Conservation (phyloP, 2,113 vertebrate genomes). For the Psettodes erumei region DNA sequence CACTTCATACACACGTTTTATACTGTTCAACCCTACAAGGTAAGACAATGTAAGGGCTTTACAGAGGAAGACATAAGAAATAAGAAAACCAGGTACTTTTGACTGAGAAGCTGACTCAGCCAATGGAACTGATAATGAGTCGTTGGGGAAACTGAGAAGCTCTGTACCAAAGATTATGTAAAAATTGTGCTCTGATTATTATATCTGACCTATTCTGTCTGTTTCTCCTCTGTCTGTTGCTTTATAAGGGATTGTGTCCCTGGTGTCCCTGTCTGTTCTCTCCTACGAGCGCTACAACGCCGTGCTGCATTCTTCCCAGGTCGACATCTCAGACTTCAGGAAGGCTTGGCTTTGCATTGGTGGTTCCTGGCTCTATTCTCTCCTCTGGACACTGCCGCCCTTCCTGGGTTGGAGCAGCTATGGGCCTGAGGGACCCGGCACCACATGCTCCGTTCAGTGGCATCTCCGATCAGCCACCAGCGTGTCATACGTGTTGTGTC, state of each 20-base stretch:
- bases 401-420: conserved; percentile 82
- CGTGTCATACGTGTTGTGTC: conserved; percentile 77
- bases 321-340: conserved; percentile 75
- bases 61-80: not conserved
- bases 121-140: not conserved
- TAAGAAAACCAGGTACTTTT: not conserved
- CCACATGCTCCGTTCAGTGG: conserved; percentile 79
- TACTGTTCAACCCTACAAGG: not conserved
- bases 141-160: not conserved
- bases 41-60: not conserved
- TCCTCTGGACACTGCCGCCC: conserved; percentile 78
- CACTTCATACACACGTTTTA: not conserved
- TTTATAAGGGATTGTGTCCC: conserved; percentile 77
- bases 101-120: not conserved
- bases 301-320: conserved; percentile 61
- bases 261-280: conserved; percentile 78
- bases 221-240: conserved; percentile 6
- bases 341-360: conserved; percentile 76
- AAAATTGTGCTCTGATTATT: not conserved
- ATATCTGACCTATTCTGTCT: not conserved
- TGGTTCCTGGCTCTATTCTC: conserved; percentile 79
- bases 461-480: conserved; percentile 67
- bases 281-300: conserved; percentile 78
- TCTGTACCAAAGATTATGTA: not conserved
- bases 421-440: conserved; percentile 77